Evolutionary conservation across 1,140 invertebrate genomes (phyloP), one percentile per base, ranked within the genome.

Genomic region (Caenorhabditis latens): DNA sequence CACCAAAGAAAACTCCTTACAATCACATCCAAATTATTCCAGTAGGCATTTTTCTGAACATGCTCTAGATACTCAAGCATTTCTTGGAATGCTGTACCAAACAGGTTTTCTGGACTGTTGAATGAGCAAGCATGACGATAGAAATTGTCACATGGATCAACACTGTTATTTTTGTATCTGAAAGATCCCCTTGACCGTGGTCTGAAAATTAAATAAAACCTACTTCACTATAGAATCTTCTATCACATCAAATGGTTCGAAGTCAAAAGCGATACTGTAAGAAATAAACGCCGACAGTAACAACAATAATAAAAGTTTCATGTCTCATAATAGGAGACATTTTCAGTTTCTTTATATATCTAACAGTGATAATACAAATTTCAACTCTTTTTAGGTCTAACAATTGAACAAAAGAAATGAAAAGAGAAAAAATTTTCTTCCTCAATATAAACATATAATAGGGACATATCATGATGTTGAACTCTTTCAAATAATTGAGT

Each of bases 51-150:
- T 11, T 21, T 50, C n/a, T 79, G 71, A 2, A 24, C 9, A 11
- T 79, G 4, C 13, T 50, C 24, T 2, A 53, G 46, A 50, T 79
- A 48, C 24, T 4, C 9, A 24, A 53, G 4, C n/a, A 79, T 4
- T 0, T 50, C 14, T 50, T 50, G 5, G 46, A 50, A 24, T 24
- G 43, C 46, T 53, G n/a, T 24, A 6, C 9, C 21, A 4, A 50
- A 13, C 11, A 53, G n/a, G 53, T 32, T 50, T 8, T 2, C 4
- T 0, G 71, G 71, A 24, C 71, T 79, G n/a, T 79, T n/a, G 19
- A 79, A 79, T 0, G 71, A 79, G n/a, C 71, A 79, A 3, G 71
- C 71, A 79, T 79, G 71, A 48, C 71, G 43, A 79, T 79, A 79
- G n/a, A 79, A 79, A 19, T 50, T 79, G 19, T 79, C 71, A 50